These are phyloP conservation scores for Hyles vespertilio DNA, from an alignment of 1,140 invertebrate genomes.

Conservation along the genomic window DNA sequence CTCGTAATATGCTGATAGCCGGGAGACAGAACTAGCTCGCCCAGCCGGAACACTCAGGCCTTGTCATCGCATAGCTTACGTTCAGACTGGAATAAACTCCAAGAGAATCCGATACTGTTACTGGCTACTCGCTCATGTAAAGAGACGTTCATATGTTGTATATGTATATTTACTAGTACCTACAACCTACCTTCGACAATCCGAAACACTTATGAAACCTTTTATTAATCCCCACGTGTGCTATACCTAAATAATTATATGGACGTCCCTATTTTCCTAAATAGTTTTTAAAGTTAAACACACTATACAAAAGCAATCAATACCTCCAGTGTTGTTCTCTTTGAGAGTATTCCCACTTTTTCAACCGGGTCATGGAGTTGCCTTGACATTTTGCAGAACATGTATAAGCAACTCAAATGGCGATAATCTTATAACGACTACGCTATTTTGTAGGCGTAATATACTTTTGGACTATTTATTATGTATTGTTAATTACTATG, in stretches of 20 bases:
- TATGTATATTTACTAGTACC: too few relatives aligned
- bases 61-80: conserved; percentile 41
- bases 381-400: conserved; percentile 53
- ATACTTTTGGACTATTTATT: conserved; percentile 77
- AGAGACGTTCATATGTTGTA: too few relatives aligned
- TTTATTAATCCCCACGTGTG: too few relatives aligned
- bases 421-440: conserved; percentile 75
- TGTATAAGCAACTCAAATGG: conserved; percentile 66
- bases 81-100: conserved; percentile 35
- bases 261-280: not conserved
- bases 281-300: conserved; percentile 3
- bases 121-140: not conserved
- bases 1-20: conserved; percentile 3
- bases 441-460: conserved; percentile 76
- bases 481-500: conserved; percentile 76
- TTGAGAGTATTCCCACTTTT: conserved; percentile 58
- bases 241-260: not conserved
- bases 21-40: conserved; percentile 7
- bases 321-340: conserved; percentile 40
- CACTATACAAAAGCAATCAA: conserved; percentile 5
- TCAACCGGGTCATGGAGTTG: conserved; percentile 64
- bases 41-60: conserved; percentile 11
- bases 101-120: conserved; percentile 25
- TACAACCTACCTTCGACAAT: too few relatives aligned
- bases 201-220: too few relatives aligned